phyloP scores from a whole-genome alignment of 2,113 vertebrate species.

The Nycticryphes semicollaris region DNA sequence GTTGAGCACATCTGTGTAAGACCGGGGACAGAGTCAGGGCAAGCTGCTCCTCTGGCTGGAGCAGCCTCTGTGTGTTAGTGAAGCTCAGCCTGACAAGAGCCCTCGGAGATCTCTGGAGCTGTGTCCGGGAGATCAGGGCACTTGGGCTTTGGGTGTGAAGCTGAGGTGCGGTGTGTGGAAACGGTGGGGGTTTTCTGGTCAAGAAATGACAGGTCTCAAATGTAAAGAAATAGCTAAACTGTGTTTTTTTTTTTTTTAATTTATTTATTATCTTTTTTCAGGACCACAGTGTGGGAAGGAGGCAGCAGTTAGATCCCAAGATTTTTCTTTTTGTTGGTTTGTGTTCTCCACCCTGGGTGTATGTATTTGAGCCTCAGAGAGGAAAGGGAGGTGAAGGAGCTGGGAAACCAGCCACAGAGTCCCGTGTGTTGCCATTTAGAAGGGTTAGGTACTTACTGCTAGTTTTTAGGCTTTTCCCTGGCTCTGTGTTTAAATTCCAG shows the following conservation, averaged over 20 bases:
- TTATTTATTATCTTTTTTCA: background rate
- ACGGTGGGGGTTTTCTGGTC: background rate
- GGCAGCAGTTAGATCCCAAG: background rate
- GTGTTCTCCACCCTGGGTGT: background rate
- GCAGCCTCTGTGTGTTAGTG: background rate
- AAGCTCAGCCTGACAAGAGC: background rate
- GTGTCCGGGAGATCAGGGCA: background rate
- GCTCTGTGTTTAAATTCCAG: background rate
- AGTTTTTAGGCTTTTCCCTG: background rate
- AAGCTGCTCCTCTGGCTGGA: background rate
- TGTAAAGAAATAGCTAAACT: background rate
- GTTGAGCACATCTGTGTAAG: background rate
- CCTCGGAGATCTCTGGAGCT: background rate
- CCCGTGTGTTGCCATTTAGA: background rate
- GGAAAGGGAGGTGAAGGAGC: background rate
- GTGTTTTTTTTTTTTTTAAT: background rate
- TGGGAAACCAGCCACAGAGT: background rate
- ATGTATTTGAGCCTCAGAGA: background rate
- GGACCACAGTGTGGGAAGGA: background rate
- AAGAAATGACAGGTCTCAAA: background rate
- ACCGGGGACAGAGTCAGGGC: background rate
- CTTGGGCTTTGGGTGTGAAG: background rate
- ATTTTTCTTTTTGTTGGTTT: background rate
- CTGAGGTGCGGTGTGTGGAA: background rate
- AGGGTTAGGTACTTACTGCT: background rate